Evolutionary conservation across 2,797 vertebrate species (phyloP), one percentile per base, ranked within the genome.

Genomic region (Buphagus erythrorhynchus): DNA sequence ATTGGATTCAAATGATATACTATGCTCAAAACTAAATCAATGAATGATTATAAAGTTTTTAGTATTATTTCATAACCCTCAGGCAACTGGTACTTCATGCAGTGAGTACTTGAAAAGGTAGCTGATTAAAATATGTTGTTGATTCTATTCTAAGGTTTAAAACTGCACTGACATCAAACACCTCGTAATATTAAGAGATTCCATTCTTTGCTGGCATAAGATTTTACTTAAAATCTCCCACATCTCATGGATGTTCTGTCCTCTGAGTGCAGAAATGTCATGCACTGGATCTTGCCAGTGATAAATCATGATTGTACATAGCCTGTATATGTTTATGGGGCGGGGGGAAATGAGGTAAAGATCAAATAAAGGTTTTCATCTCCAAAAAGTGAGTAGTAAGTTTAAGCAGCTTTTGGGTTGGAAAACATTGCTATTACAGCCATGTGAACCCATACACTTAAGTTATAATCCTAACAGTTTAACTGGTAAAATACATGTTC

Each of bases 11-110:
- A 98, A 97, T 99, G 99, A 99, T 99, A 99, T 99, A 99, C 98
- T 99, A 98, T 99, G 98, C 98, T 98, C 98, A 99, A 99, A 99
- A 99, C 98, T 98, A 99, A 99, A 99, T 99, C 99, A 99, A 99
- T 99, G 99, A 98, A 98, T 99, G 99, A 99, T 99, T 99, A 99
- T 99, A 98, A 99, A 99, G 98, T 99, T 99, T 99, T 99, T 98
- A 98, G 98, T 99, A 99, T 99, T 99, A 98, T 99, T 99, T 99
- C 97, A 98, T 98, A 97, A 98, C 98, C 98, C 90, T 82, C 95
- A 96, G 98, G 99, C 99, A 98, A 90, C 95, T 63, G 98, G 98
- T 98, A 97, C 96, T 97, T 97, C 98, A 98, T 98, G 98, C 98
- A 98, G 98, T 95, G 96, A 96, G 96, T 97, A 94, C 97, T 97